These are phyloP conservation scores for Idaea straminata DNA, from an alignment of 2,888 invertebrate species.

Conservation along the genomic window DNA sequence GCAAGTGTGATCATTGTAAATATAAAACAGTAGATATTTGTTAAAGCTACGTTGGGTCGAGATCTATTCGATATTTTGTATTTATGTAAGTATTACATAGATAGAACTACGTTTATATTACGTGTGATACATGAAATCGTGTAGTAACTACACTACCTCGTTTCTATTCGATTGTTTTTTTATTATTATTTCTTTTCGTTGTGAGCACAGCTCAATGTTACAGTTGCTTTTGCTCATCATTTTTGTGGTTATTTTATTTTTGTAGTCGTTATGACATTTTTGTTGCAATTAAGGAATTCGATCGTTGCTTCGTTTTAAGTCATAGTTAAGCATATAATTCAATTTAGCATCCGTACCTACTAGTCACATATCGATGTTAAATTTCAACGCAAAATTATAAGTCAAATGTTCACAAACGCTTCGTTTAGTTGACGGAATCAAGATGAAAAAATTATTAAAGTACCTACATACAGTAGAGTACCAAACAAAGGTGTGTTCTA, in stretches of 20 bases:
- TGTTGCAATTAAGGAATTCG: slow-evolving; percentile 41
- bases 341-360: slow-evolving; percentile 57
- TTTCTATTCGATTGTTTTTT: slow-evolving; percentile 54
- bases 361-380: slow-evolving; percentile 63
- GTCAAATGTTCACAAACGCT: slow-evolving; percentile 40
- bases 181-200: slow-evolving; percentile 26
- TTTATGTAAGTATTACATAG: slow-evolving; percentile 41
- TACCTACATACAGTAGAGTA: slow-evolving; percentile 6
- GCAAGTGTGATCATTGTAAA: slow-evolving; percentile 76
- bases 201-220: slow-evolving; percentile 71
- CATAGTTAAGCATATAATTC: slow-evolving; percentile 47
- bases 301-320: slow-evolving; percentile 45
- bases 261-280: slow-evolving; percentile 63
- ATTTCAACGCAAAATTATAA: slow-evolving; percentile 38
- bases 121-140: slow-evolving; percentile 69
- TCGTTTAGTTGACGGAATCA: slow-evolving; percentile 41
- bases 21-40: slow-evolving; percentile 53
- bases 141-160: slow-evolving; percentile 78
- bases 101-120: slow-evolving; percentile 39
- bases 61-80: slow-evolving; percentile 40
- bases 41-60: slow-evolving; percentile 40
- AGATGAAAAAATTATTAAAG: slow-evolving; percentile 26
- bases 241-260: slow-evolving; percentile 48
- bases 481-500: slow-evolving; percentile 3
- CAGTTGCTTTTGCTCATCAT: slow-evolving; percentile 66